These are phyloP conservation scores for Umimayanthus kanabou DNA, from an alignment of 92 coral and sea anemone genomes.

Conservation along the genomic window DNA sequence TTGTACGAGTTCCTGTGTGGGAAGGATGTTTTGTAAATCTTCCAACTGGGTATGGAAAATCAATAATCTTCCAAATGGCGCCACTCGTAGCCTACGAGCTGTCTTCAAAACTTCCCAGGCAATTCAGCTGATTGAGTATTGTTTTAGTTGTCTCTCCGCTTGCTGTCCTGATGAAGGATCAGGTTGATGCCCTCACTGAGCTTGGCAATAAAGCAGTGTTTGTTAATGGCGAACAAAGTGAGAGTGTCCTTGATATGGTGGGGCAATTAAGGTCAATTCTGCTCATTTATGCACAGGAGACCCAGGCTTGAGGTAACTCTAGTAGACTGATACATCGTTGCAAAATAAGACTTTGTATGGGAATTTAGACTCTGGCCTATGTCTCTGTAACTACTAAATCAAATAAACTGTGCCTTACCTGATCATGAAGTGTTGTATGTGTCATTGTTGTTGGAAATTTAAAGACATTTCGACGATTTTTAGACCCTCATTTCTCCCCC, in stretches of 20 bases:
- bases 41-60: constrained; percentile 1
- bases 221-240: no score
- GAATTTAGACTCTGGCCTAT: no score
- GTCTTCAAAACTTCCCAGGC: background rate
- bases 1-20: constrained; percentile 21
- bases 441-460: no score
- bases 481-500: no score
- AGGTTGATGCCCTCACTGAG: background rate
- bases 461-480: no score
- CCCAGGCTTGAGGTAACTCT: no score
- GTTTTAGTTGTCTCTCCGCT: background rate
- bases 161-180: background rate
- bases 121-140: background rate
- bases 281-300: background rate
- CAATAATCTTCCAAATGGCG: background rate
- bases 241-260: no score
- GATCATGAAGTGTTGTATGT: no score
- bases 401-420: no score
- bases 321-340: no score
- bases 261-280: background rate
- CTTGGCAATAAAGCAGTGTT: background rate
- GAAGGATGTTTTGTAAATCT: background rate
- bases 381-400: no score
- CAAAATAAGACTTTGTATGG: no score
- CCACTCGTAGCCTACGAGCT: background rate